Conservation (phyloP, 2,888 invertebrate genomes). For the Lagria hirta region DNA sequence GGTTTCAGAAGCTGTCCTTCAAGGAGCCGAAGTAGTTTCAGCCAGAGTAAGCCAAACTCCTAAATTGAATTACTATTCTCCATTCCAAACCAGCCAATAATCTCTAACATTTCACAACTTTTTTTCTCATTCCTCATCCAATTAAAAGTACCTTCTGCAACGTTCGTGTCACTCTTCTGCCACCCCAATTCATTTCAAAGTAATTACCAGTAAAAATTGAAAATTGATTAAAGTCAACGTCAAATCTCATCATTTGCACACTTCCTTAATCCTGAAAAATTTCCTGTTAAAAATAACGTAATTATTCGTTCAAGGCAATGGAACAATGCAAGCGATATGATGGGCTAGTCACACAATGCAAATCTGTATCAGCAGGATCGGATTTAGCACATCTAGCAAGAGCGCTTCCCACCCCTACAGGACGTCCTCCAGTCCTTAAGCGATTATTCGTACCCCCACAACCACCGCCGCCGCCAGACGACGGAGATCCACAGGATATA, state of each 20-base stretch:
- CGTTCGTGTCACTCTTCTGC: not conserved
- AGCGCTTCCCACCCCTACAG: slow-evolving; percentile 61
- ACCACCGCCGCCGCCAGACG: slow-evolving; percentile 60
- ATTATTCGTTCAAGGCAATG: slow-evolving; percentile 62
- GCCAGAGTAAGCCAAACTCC: slow-evolving; percentile 67
- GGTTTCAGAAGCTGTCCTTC: slow-evolving; percentile 83
- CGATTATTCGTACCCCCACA: slow-evolving; percentile 68
- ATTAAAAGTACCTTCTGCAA: not conserved
- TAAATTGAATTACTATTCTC: not conserved
- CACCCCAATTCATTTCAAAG: not conserved
- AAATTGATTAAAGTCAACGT: slow-evolving; percentile 11
- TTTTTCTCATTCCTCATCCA: not conserved
- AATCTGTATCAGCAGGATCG: slow-evolving; percentile 69
- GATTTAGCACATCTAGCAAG: slow-evolving; percentile 81
- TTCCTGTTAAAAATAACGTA: no score
- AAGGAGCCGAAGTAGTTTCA: slow-evolving; percentile 82
- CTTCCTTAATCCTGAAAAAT: slow-evolving; percentile 10
- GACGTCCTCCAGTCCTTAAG: slow-evolving; percentile 53
- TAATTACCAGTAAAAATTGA: slow-evolving; percentile 17
- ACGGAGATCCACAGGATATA: slow-evolving; percentile 53
- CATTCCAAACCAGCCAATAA: not conserved
- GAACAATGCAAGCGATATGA: slow-evolving; percentile 85
- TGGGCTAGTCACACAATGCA: slow-evolving; percentile 74
- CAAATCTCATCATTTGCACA: slow-evolving; percentile 1
- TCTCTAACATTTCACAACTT: no score